Percentiles rank a stretch among this genome's conserved stretches.
phyloP scores from a whole-genome alignment of 2,797 vertebrate species.

The Okamejei kenojei region DNA sequence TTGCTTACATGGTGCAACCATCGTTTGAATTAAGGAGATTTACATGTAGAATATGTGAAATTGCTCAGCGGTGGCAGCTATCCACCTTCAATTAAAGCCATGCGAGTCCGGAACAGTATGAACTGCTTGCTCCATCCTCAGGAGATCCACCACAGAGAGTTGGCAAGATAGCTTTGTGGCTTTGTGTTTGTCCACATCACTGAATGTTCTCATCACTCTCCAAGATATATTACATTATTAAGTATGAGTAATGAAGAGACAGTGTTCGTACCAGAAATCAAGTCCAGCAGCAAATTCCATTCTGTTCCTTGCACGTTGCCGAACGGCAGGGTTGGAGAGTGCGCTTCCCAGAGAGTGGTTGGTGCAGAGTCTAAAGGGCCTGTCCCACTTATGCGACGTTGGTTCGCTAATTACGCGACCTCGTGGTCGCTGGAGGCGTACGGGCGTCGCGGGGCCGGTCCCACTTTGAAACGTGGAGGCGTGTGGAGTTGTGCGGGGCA shows the following conservation, averaged over 20 bases:
- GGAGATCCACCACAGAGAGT: neutral
- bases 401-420: too few species aligned
- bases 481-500: too few species aligned
- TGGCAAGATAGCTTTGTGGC: neutral
- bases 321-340: neutral
- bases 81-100: neutral
- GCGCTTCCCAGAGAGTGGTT: neutral
- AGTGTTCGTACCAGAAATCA: neutral
- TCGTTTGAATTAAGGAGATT: neutral
- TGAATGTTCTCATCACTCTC: neutral
- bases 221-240: neutral
- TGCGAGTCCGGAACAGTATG: neutral
- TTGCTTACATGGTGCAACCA: too few species aligned
- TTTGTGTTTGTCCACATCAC: neutral
- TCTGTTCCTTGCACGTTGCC: neutral
- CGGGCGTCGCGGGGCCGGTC: too few species aligned
- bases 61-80: neutral
- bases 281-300: neutral
- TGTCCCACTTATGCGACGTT: too few species aligned
- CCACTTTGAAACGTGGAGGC: too few species aligned
- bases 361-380: too few species aligned
- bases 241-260: neutral
- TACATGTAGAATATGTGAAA: neutral
- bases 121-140: neutral
- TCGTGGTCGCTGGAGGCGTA: too few species aligned